Conservation (phyloP, 2,888 invertebrate species). For the Agrochola lota region DNA sequence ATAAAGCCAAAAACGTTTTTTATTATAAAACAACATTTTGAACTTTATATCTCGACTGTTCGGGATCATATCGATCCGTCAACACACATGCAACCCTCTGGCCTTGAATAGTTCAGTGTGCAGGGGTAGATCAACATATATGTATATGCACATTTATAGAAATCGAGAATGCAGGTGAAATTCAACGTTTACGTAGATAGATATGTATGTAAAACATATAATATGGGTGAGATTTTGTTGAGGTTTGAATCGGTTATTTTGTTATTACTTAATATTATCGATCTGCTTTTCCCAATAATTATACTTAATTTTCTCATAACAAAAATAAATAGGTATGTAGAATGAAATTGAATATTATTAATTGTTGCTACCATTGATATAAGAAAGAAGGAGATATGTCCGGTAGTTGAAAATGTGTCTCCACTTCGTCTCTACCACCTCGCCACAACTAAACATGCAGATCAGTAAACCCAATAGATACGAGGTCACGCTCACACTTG, state of each 20-base stretch:
- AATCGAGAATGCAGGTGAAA: not conserved
- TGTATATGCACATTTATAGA: not conserved
- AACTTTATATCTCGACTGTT: not conserved
- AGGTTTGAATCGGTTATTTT: not conserved
- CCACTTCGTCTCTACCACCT: too few relatives aligned
- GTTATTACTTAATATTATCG: not conserved
- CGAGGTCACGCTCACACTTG: too few relatives aligned
- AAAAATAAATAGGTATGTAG: not conserved
- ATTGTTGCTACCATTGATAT: too few relatives aligned
- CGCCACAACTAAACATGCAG: too few relatives aligned
- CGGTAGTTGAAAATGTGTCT: too few relatives aligned
- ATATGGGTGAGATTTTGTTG: not conserved
- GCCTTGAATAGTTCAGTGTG: not conserved
- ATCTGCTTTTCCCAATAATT: not conserved
- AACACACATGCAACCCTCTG: not conserved
- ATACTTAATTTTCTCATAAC: not conserved
- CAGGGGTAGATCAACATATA: not conserved
- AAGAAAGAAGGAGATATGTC: too few relatives aligned
- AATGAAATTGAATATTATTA: too few relatives aligned
- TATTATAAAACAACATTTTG: not conserved
- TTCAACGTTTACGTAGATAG: not conserved
- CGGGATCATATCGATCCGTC: not conserved
- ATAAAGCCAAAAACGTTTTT: not conserved
- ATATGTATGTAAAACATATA: too few relatives aligned
- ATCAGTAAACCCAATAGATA: too few relatives aligned